These are phyloP conservation scores for Petrocephalus zakoni DNA, from an alignment of 2,113 vertebrate genomes.

Conservation along the genomic window DNA sequence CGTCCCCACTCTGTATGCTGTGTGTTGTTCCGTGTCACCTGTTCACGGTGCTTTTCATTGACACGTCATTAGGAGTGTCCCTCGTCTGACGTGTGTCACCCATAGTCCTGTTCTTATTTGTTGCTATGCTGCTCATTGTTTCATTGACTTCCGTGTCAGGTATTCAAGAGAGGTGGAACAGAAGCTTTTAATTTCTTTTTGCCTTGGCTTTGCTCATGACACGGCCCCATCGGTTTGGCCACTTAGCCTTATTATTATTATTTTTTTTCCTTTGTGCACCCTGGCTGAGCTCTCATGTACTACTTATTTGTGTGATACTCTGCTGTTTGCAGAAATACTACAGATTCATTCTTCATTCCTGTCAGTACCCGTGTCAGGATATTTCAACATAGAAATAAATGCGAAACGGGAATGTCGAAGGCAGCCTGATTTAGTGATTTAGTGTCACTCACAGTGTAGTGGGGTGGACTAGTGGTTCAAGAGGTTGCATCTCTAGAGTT, in stretches of 20 bases:
- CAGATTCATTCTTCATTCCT: neutral
- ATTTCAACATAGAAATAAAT: neutral
- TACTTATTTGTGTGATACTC: neutral
- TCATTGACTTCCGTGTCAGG: neutral
- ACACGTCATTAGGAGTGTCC: neutral
- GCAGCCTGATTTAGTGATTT: neutral
- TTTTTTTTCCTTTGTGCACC: neutral
- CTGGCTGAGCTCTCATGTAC: neutral
- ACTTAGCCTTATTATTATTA: neutral
- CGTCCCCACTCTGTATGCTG: neutral
- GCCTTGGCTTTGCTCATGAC: neutral
- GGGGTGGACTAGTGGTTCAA: neutral
- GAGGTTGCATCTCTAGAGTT: neutral
- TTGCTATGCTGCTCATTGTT: neutral
- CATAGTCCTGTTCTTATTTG: neutral
- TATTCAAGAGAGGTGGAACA: neutral
- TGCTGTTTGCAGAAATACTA: neutral
- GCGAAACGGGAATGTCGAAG: neutral
- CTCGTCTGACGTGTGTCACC: neutral
- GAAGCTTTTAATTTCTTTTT: neutral
- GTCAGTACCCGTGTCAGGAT: neutral
- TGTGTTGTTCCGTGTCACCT: neutral
- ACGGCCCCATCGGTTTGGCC: neutral
- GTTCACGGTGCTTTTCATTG: neutral
- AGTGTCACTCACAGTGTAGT: neutral